Base-by-base conservation (phyloP, 2,888 invertebrate species). In the Phyllotreta striolata region DNA sequence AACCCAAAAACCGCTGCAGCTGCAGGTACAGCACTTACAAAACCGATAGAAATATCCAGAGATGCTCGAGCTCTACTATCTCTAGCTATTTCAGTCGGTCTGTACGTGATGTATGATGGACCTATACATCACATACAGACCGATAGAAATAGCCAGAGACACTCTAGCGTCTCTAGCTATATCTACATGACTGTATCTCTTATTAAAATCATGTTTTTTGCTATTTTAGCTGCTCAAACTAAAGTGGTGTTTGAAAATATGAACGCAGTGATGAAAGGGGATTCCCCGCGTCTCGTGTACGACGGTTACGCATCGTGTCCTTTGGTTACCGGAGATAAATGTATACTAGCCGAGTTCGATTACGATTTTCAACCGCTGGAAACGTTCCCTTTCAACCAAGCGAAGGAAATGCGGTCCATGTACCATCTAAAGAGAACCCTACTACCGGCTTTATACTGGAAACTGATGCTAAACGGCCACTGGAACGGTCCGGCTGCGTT, bases 221-320 rank as follows among this genome's bases (percentile, higher is more conserved):
- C 8, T 43, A 34, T 56, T 76, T 55, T 68, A 96, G 97, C 96
- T 64, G 90, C 91, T 35, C 97, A 98, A 81, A 86, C 89, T 66
- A 90, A 89, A 68, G 89, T 97, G 0, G 81, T 98, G 0, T 88
- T 87, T 65, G 81, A 84, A 47, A 96, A 97, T 78, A 84, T 98
- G 51, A 79, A 85, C 9, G 83, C 85, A 2, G 85, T 86, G 0
- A 87, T 97, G 83, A 77, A 84, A n/a, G 88, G 88, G 0, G 84
- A 86, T 70, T 68, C 78, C 0, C 80, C 85, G 0, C 80, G 85
- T 0, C 34, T 61, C 10, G 73, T 78, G 57, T 99, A 98, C 81
- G 88, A 96, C 82, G 98, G 98, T 0, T 99, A 99, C 82, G 94
- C 98, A 1, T 97, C 98, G 0, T 99, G 98, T 80, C 99, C 99